Percentiles rank a stretch among this genome's conserved stretches.
phyloP scores from a whole-genome alignment of 2,113 vertebrate species.

The Budorcas taxicolor region DNA sequence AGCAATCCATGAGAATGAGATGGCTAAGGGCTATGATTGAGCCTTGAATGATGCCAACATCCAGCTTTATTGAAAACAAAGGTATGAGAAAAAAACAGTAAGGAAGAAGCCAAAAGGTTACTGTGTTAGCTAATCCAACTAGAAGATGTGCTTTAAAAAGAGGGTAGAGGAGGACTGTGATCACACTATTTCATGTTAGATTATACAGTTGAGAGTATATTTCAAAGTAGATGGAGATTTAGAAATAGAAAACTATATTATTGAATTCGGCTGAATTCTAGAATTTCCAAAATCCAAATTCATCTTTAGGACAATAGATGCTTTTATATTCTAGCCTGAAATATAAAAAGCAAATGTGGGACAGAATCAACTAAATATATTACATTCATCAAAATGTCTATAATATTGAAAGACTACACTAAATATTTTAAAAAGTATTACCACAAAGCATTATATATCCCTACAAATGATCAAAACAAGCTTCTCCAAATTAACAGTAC shows the following conservation, averaged over 20 bases:
- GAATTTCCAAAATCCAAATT: not conserved
- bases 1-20: not conserved
- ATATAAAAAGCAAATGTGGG: not conserved
- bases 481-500: not conserved
- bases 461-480: not conserved
- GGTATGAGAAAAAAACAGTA: not conserved
- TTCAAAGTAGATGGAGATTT: not conserved
- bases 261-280: not conserved
- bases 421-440: constrained; percentile 26
- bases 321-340: not conserved
- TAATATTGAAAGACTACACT: not conserved
- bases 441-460: not conserved
- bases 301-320: not conserved
- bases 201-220: not conserved
- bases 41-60: not conserved
- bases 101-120: not conserved
- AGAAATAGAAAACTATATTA: not conserved
- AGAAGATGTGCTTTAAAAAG: not conserved
- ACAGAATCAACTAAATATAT: not conserved
- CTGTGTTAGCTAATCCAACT: not conserved
- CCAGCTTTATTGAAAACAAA: not conserved
- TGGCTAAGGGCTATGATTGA: not conserved
- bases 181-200: not conserved
- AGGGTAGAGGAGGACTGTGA: not conserved
- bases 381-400: not conserved